Percentiles rank a stretch among this genome's conserved stretches.
These are phyloP conservation scores for Mastomys natalensis DNA, from an alignment of 2,113 vertebrate species.

Conservation along the genomic window DNA sequence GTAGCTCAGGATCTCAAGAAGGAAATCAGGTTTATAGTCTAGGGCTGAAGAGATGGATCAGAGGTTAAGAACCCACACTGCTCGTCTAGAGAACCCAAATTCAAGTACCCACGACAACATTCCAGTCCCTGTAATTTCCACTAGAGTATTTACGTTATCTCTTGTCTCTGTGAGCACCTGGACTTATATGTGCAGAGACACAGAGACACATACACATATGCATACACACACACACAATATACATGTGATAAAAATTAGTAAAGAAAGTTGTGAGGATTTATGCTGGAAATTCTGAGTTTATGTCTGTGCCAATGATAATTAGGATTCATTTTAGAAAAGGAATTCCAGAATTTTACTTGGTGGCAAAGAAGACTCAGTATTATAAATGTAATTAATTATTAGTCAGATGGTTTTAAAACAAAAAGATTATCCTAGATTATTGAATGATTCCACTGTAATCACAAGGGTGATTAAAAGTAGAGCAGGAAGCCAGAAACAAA, in stretches of 20 bases:
- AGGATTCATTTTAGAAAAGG: neutral
- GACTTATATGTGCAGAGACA: neutral
- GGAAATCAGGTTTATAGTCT: neutral
- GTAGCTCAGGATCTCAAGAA: neutral
- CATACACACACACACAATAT: neutral
- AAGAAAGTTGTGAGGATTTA: neutral
- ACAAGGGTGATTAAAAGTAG: neutral
- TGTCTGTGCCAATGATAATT: neutral
- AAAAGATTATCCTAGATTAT: neutral
- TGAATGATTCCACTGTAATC: fast-evolving
- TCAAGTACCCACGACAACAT: neutral
- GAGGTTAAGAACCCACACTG: neutral
- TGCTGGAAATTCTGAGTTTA: neutral
- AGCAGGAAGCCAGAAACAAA: neutral
- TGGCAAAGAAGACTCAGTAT: neutral
- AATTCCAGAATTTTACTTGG: neutral
- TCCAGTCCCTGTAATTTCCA: neutral
- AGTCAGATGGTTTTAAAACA: neutral
- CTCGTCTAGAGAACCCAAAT: neutral
- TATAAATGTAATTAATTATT: neutral
- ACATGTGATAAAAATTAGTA: neutral
- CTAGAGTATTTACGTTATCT: neutral
- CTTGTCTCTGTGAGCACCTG: neutral
- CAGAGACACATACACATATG: neutral
- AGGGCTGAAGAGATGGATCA: no score